These are phyloP conservation scores for Botia kubotai DNA, from an alignment of 2,797 vertebrate species.

Conservation along the genomic window DNA sequence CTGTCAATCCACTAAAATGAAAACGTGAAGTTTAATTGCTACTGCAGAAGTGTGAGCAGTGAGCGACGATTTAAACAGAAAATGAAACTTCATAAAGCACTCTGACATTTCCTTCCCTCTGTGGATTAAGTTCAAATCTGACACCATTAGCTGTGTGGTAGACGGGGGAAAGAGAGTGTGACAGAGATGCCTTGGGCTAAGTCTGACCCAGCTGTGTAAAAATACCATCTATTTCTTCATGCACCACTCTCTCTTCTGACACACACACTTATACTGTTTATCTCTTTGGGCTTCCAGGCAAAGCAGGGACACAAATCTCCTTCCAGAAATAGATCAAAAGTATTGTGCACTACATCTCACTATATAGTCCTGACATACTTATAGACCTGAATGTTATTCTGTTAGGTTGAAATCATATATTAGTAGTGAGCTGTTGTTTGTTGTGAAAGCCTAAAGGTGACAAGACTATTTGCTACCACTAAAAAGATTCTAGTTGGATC, in stretches of 20 bases:
- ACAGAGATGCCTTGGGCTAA: conserved; percentile 57
- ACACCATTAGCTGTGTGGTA: conserved; percentile 59
- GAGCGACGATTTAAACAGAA: background rate
- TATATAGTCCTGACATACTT: conserved; percentile 17
- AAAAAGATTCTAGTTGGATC: too few species aligned
- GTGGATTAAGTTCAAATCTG: conserved; percentile 56
- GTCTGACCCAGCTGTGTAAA: conserved; percentile 67
- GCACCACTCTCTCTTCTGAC: conserved; percentile 41
- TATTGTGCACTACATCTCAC: conserved; percentile 1
- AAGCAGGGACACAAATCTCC: conserved; percentile 46
- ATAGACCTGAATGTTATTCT: background rate
- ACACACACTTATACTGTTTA: conserved; percentile 56
- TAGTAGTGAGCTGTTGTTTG: background rate
- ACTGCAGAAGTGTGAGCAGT: background rate
- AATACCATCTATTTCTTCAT: conserved; percentile 57
- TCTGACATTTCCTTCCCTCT: background rate
- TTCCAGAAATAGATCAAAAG: conserved; percentile 47
- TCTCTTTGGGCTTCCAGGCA: conserved; percentile 46
- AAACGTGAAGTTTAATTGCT: background rate
- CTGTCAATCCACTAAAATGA: background rate
- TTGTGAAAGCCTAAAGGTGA: background rate
- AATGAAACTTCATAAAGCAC: background rate
- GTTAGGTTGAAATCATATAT: background rate
- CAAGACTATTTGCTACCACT: too few species aligned
- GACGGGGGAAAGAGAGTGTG: conserved; percentile 49